Percentiles rank a stretch among this genome's conserved stretches.
Evolutionary conservation across 2,797 vertebrate genomes (phyloP).

Genomic region (Anabas testudineus): DNA sequence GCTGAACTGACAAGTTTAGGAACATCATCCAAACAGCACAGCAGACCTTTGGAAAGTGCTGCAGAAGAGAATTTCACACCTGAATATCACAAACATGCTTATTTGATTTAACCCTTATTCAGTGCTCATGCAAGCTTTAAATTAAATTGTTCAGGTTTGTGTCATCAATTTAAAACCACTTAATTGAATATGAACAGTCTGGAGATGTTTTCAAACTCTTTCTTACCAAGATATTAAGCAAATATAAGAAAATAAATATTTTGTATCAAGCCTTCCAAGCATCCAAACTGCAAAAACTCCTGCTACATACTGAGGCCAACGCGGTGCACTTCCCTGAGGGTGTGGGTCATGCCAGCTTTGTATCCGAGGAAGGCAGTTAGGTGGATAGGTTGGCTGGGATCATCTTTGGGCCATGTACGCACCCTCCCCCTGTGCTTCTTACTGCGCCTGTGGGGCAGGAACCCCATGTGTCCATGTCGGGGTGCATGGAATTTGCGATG

Average conservation of each 20-base stretch:
- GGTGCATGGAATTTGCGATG: constrained; percentile 97
- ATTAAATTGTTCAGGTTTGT: too few species aligned
- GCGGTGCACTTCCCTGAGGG: constrained; percentile 90
- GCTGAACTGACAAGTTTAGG: too few species aligned
- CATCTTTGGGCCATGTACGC: constrained; percentile 92
- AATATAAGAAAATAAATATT: background rate
- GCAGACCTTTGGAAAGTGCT: too few species aligned
- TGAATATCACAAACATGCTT: too few species aligned
- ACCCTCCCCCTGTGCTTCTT: constrained; percentile 89
- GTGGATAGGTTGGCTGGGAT: constrained; percentile 90
- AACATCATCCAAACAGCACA: too few species aligned
- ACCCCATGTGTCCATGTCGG: constrained; percentile 94
- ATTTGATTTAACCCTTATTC: too few species aligned
- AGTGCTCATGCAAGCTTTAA: too few species aligned
- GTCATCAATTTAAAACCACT: too few species aligned
- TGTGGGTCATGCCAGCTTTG: constrained; percentile 98
- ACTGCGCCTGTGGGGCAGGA: constrained; percentile 91
- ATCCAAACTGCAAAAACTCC: background rate
- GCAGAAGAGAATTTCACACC: too few species aligned
- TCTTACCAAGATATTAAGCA: background rate
- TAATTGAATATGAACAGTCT: too few species aligned
- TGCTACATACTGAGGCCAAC: constrained; percentile 88
- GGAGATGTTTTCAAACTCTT: too few species aligned
- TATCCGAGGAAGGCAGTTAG: constrained; percentile 95
- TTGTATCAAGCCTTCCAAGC: background rate